Percentiles rank a stretch among this genome's conserved stretches.
Evolutionary conservation across 1,140 invertebrate species (phyloP).

Genomic region (Psilanteris sp.): DNA sequence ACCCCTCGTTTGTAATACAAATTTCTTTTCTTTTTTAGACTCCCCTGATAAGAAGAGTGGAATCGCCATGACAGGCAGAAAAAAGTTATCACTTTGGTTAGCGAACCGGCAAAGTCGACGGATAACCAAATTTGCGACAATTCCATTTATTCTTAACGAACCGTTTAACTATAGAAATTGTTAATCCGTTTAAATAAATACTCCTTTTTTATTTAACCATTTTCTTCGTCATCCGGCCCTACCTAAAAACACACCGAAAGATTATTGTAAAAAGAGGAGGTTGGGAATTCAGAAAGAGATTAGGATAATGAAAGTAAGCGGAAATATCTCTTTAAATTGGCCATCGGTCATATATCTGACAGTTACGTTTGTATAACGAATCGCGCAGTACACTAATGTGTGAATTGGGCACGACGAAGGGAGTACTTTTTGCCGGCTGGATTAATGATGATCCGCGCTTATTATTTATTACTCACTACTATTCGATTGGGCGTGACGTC

Average conservation of each 20-base stretch:
- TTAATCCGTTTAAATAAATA: too few relatives aligned
- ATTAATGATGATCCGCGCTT: conserved; percentile 32
- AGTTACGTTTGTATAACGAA: conserved; percentile 11
- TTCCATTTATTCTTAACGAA: too few relatives aligned
- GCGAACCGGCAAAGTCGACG: too few relatives aligned
- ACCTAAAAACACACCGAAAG: too few relatives aligned
- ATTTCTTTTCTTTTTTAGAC: conserved; percentile 14
- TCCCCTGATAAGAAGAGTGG: conserved; percentile 11
- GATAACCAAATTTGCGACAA: too few relatives aligned
- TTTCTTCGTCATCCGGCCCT: too few relatives aligned
- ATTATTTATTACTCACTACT: conserved; percentile 81
- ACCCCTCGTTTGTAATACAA: conserved; percentile 17
- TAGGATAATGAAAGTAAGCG: conserved; percentile 21
- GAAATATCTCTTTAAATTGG: conserved; percentile 33
- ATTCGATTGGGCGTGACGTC: conserved; percentile 86
- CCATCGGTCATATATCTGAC: conserved; percentile 35
- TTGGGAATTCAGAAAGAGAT: too few relatives aligned
- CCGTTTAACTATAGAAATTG: too few relatives aligned
- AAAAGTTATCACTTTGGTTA: background rate
- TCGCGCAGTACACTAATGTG: conserved; percentile 1
- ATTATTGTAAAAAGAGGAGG: too few relatives aligned
- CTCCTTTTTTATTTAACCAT: too few relatives aligned
- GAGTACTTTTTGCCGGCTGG: conserved; percentile 8
- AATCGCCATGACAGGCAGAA: too few relatives aligned
- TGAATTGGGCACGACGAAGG: conserved; percentile 3